Evolutionary conservation across 2,113 vertebrate species (phyloP), one percentile per base, ranked within the genome.

Genomic region (Raja brachyura): DNA sequence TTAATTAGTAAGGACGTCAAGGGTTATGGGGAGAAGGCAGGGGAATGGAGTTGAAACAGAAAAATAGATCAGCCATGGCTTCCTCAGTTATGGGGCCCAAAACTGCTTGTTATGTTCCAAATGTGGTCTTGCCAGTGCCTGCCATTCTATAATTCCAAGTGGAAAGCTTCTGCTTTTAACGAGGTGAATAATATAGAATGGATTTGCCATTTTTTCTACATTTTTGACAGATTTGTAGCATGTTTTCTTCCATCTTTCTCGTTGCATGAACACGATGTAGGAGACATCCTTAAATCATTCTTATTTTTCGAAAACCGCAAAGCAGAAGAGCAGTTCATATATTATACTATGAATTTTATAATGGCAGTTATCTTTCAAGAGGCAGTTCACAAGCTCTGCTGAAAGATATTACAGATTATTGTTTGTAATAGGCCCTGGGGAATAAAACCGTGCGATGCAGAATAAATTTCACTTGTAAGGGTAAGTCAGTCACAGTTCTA

Each of bases 341-440:
- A n/a, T 48, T 56, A 22, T 83, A 83, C 25, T 16, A 18, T 86
- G 83, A 61, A 86, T 61, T 86, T 61, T 61, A 61, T 86, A 6
- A 5, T 86, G 28, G 56, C 25, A 61, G 13, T 14, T 61, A 11
- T 56, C 56, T 56, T 28, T 56, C 56, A 61, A n/a, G 83, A 86
- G 81, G 28, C 56, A n/a, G 79, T 85, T n/a, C 56, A 85, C 56
- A 61, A 61, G 4, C 22, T 10, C 13, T 31, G 16, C 54, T 81
- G 83, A 86, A 59, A 39, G 54, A 28, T 85, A 59, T 86, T 86
- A 59, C 54, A 85, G 56, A 61, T 83, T 86, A 86, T n/a, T 81
- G 39, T 18, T 54, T 54, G 39, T 81, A 79, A 54, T n/a, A 61
- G 83, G n/a, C 56, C 22, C 56, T 0, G 56, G 59, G 28, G 11